A percentile compares a stretch with the other conserved stretches of the same genome.
phyloP scores from a whole-genome alignment of 2,113 vertebrate genomes.

The Aepyceros melampus region DNA sequence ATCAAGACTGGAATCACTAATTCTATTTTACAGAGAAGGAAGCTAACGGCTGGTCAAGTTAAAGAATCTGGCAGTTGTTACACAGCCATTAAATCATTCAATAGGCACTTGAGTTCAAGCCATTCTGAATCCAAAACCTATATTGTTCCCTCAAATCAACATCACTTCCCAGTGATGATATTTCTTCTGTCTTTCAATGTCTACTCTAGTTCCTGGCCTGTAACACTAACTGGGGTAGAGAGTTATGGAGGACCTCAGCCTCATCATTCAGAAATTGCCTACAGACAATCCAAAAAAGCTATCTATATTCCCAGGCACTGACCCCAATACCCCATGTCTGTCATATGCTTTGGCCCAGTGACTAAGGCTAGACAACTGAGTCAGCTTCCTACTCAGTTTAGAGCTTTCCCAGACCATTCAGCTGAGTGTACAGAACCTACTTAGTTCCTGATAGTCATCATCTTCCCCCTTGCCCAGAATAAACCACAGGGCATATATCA shows the following conservation, averaged over 20 bases:
- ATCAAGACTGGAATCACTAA: not conserved
- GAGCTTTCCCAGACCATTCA: not conserved
- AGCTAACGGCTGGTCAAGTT: not conserved
- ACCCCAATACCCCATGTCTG: not conserved
- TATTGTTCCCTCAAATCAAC: not conserved
- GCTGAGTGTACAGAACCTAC: not conserved
- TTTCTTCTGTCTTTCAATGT: not conserved
- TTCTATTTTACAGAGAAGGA: conserved; percentile 1
- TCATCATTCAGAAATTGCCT: not conserved
- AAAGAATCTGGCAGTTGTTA: not conserved
- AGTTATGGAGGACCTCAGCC: not conserved
- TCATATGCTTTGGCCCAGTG: not conserved
- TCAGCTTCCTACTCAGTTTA: not conserved
- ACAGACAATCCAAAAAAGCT: not conserved
- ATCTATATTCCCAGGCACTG: not conserved
- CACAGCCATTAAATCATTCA: not conserved
- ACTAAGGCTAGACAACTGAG: not conserved
- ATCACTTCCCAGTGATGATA: not conserved
- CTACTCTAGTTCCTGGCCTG: not conserved
- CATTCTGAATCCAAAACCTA: not conserved
- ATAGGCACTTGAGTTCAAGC: not conserved
- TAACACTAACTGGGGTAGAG: not conserved
- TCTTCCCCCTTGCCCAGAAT: not conserved
- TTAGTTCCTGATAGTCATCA: not conserved
- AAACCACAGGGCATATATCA: not conserved